Evolutionary conservation across 92 coral and sea anemone species (phyloP), one percentile per base, ranked within the genome.

Genomic region (Muricea muricata): DNA sequence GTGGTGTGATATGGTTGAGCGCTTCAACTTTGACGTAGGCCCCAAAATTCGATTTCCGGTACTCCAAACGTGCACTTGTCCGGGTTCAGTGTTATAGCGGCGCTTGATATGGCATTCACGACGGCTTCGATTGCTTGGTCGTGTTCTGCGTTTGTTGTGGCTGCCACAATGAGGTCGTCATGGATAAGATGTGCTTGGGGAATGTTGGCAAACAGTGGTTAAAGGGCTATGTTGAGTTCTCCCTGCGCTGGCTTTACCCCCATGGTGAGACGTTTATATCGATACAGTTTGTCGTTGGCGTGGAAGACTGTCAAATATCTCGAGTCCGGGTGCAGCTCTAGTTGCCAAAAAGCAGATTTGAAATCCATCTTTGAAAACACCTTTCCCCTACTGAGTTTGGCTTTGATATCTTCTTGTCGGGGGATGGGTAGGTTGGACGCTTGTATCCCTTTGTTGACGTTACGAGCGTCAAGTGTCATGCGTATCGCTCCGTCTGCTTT

Each of bases 341-440:
- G 41, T 21, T 35, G 76, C 25, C 76, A 55, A 13, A 55, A 55
- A 8, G 77, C 55, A 25, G 77, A 71, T 20, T 71, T 71, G 30
- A 71, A 71, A 40, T 71, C 77, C 77, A 71, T 71, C 54, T 71
- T 71, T 40, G 77, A 71, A 40, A 71, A 71, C n/a, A 71, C 54
- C 2, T 3, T 34, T 14, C 54, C 77, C 10, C 77, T 55, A 37
- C 77, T 71, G 77, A 71, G 77, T 17, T 63, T 63, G 71, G 71
- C 71, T 26, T 63, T 63, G 15, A 63, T 63, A 18, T 63, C 71
- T 63, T 65, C 73, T 31, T 65, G 73, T 17, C 73, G 30, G 11
- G 52, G n/a, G 45, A 71, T 71, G 77, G 77, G 77, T 40, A 71
- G 15, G 31, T 71, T 65, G 23, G 73, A 30, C 20, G 73, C 4